Conservation (phyloP, 2,888 invertebrate genomes). For the Heteropelma amictum region DNA sequence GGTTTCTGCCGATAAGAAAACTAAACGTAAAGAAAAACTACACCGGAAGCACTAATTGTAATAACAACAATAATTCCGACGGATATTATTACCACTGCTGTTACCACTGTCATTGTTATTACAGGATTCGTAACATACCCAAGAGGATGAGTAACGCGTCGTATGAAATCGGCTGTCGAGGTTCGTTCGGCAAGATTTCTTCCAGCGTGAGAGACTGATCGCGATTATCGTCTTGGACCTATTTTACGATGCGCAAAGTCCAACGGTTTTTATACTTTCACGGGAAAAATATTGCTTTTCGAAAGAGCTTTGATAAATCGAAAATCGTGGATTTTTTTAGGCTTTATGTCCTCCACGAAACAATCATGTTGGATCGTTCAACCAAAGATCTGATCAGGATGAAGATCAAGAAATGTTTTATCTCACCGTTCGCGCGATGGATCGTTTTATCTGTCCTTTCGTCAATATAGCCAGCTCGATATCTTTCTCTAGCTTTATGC, state of each 20-base stretch:
- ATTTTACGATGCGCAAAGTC: slow-evolving; percentile 59
- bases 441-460: slow-evolving; percentile 83
- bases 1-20: slow-evolving; percentile 81
- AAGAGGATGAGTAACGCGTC: slow-evolving; percentile 91
- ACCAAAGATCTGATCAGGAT: too few species aligned
- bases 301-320: too few species aligned
- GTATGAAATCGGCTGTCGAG: slow-evolving; percentile 86
- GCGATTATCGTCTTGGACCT: slow-evolving; percentile 88
- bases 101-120: too few species aligned
- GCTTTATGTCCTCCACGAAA: too few species aligned
- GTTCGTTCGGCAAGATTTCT: slow-evolving; percentile 88
- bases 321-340: too few species aligned
- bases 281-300: background rate
- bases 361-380: too few species aligned
- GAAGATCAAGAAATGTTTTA: background rate
- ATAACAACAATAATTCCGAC: background rate
- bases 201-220: slow-evolving; percentile 88
- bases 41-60: background rate
- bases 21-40: background rate
- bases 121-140: slow-evolving; percentile 84
- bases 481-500: slow-evolving; percentile 95
- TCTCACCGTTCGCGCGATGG: slow-evolving; percentile 87
- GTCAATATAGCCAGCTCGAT: slow-evolving; percentile 82
- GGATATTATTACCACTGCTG: too few species aligned
- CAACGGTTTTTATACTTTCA: background rate